Evolutionary conservation across 1,140 invertebrate genomes (phyloP).

Genomic region (Drosophila trapezifrons): DNA sequence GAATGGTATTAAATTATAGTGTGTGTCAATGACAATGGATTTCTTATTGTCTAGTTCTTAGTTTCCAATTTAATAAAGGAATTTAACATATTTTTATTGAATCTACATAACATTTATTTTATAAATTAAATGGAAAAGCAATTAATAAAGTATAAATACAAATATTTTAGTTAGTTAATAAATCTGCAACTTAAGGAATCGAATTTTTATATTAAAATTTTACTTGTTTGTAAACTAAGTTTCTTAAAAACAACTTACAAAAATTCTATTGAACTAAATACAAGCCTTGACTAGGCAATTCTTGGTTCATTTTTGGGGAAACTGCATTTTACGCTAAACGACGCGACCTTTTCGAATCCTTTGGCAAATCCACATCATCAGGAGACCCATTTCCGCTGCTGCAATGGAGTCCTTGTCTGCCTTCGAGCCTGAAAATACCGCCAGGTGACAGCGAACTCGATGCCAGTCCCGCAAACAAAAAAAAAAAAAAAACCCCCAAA

Average conservation of each 20-base stretch:
- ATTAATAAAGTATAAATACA: too few relatives aligned
- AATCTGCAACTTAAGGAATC: too few relatives aligned
- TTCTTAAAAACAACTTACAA: too few relatives aligned
- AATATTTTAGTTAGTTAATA: too few relatives aligned
- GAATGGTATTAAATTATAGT: slow-evolving; percentile 1
- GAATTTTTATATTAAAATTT: too few relatives aligned
- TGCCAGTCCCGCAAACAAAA: background rate
- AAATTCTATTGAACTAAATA: too few relatives aligned
- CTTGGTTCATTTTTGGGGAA: too few relatives aligned
- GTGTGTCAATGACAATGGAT: background rate
- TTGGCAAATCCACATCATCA: background rate
- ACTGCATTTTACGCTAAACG: too few relatives aligned
- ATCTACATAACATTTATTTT: too few relatives aligned
- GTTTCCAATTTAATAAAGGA: background rate
- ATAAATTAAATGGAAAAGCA: too few relatives aligned
- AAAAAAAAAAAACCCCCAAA: background rate
- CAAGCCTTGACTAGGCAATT: too few relatives aligned
- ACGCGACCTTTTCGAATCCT: background rate
- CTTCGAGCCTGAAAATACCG: background rate
- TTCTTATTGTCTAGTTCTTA: background rate
- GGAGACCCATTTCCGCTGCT: slow-evolving; percentile 1
- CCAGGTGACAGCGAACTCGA: slow-evolving; percentile 3
- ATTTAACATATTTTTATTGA: background rate
- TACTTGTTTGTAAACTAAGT: too few relatives aligned
- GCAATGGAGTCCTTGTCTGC: background rate